Base-by-base conservation (phyloP, 2,113 vertebrate genomes). In the Psittacara wagleri region DNA sequence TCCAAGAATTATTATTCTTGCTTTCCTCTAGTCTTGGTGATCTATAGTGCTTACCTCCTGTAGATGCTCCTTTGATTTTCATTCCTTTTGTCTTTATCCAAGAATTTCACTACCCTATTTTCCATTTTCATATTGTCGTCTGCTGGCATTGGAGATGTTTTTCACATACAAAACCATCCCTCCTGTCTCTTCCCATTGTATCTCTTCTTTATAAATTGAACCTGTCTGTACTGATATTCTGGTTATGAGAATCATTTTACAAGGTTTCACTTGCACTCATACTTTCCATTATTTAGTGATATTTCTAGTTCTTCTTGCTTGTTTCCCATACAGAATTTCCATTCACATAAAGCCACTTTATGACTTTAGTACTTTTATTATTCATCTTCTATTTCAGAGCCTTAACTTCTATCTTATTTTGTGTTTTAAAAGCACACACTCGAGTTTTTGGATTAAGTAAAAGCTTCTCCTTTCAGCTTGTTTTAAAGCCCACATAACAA, bases 1-100 rank as follows among this genome's bases (percentile, higher is more conserved):
- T 96, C 96, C 96, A 96, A 96, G 94, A 96, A 94, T 96, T 95
- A 96, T 94, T 93, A 92, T 96, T 96, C 95, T 92, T 96, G 57
- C 86, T 95, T 96, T 96, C 80, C 90, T 91, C 66, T 52, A 95
- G 94, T 76, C 92, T 88, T 75, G 90, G 95, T 97, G 90, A 97
- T 96, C 96, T 95, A 94, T 97, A 96, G 90, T 27, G 0, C 88
- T 97, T 95, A 88, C 95, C 90, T 96, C 94, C 96, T 95, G 96
- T 89, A 93, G 96, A 88, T 96, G 96, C 52, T 74, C 70, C 95
- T 97, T 96, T 97, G 96, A 97, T 97, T 97, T 96, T 94, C 66
- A 92, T 95, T 96, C 91, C 95, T 97, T 96, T 97, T 89, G 94
- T 97, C 96, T 93, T 94, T 93, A 89, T 97, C 96, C 96, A 96